Percentiles rank a stretch among this genome's conserved stretches.
Conservation (phyloP, 2,113 vertebrate genomes). For the Peucedramus taeniatus region DNA sequence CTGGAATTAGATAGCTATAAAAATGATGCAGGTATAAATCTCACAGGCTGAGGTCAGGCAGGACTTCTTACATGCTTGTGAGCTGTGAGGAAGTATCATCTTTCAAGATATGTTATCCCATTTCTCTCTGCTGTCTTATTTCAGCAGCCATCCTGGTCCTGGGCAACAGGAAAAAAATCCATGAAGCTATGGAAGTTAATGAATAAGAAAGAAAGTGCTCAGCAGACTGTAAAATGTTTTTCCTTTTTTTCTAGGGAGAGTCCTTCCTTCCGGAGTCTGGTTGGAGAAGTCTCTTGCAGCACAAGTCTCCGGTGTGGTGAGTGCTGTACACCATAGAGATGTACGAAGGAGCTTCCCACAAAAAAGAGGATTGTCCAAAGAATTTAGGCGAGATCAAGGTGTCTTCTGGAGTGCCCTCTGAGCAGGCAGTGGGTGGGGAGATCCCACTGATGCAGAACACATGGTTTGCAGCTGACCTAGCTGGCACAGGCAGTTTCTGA, state of each 20-base stretch:
- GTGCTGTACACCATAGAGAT: background rate
- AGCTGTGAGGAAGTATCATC: background rate
- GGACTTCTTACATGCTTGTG: background rate
- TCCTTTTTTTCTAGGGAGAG: background rate
- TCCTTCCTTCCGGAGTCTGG: background rate
- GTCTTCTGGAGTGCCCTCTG: rapidly evolving
- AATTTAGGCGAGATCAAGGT: background rate
- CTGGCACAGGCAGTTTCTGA: background rate
- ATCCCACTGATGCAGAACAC: background rate
- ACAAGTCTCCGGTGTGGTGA: background rate
- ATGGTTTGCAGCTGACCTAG: background rate
- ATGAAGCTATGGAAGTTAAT: rapidly evolving
- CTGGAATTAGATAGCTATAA: background rate
- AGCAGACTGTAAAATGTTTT: background rate
- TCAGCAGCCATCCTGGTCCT: background rate
- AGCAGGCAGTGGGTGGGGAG: background rate
- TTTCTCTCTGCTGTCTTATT: background rate
- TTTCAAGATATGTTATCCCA: rapidly evolving
- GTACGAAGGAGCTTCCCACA: background rate
- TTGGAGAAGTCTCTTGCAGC: background rate
- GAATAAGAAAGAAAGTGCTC: background rate
- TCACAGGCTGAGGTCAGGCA: background rate
- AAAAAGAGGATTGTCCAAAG: background rate
- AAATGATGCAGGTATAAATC: background rate
- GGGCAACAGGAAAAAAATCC: background rate